Evolutionary conservation across 2,797 vertebrate species (phyloP).

Genomic region (Hippoglossus hippoglossus): DNA sequence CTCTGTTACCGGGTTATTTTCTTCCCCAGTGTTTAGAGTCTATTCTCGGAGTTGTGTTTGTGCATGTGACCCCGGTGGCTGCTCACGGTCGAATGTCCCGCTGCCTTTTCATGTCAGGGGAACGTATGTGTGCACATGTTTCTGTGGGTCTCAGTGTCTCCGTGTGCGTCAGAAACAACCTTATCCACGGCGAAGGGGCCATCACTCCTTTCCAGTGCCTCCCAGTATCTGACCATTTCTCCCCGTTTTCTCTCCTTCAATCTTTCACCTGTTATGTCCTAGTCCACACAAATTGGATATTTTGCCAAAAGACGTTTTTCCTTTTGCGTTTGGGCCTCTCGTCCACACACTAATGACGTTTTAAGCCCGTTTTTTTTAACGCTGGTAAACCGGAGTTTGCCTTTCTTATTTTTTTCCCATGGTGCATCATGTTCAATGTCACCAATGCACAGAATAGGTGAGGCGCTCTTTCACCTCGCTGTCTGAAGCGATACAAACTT

Average conservation of each 20-base stretch:
- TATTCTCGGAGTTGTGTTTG: constrained; percentile 79
- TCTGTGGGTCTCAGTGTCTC: constrained; percentile 34
- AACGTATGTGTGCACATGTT: constrained; percentile 19
- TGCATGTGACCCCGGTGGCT: constrained; percentile 70
- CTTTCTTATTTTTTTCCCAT: too few species aligned
- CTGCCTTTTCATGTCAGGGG: constrained; percentile 56
- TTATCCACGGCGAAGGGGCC: constrained; percentile 34
- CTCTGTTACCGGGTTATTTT: constrained; percentile 73
- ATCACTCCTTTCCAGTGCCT: constrained; percentile 15
- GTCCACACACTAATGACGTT: too few species aligned
- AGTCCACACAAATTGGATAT: too few species aligned
- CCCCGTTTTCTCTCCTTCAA: not conserved
- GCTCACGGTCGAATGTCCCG: constrained; percentile 63
- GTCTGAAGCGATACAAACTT: too few species aligned
- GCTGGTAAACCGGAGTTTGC: too few species aligned
- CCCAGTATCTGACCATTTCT: not conserved
- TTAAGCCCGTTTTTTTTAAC: too few species aligned
- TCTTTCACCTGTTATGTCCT: not conserved
- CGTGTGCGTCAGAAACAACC: constrained; percentile 48
- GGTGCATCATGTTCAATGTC: too few species aligned
- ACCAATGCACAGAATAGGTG: too few species aligned
- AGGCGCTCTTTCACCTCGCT: too few species aligned
- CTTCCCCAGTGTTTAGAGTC: constrained; percentile 76
- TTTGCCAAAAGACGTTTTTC: too few species aligned
- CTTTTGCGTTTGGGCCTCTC: too few species aligned